These are phyloP conservation scores for Choloepus hoffmanni DNA, from an alignment of 2,113 vertebrate species.

Conservation along the genomic window DNA sequence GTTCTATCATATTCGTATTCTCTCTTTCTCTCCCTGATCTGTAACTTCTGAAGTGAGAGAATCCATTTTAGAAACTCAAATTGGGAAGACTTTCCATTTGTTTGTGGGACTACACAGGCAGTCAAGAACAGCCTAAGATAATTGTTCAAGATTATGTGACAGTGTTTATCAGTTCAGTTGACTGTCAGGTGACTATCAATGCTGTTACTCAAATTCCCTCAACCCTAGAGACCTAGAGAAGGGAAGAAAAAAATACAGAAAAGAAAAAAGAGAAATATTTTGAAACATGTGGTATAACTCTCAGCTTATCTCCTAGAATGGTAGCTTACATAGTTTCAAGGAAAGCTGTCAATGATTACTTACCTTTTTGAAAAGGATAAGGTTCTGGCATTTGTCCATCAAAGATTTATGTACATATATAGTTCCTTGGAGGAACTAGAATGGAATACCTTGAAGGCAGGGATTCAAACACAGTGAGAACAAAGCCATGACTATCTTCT, in stretches of 20 bases:
- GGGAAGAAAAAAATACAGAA: not conserved
- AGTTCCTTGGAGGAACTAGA: not conserved
- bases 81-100: not conserved
- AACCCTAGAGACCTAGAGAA: not conserved
- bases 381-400: not conserved
- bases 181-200: not conserved
- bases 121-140: not conserved
- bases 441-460: not conserved
- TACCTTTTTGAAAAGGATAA: not conserved
- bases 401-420: not conserved
- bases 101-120: not conserved
- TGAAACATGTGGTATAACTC: not conserved
- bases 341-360: not conserved
- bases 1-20: not conserved
- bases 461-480: not conserved
- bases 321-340: not conserved
- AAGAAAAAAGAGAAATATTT: not conserved
- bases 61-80: slow-evolving; percentile 8
- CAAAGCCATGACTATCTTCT: not conserved
- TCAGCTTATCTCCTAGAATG: not conserved
- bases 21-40: not conserved
- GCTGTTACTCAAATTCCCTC: not conserved
- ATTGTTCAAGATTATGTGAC: not conserved
- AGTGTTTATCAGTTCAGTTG: not conserved
- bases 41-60: not conserved